Conservation (phyloP, 2,888 invertebrate species). For the Pachycephus smyrnensis region DNA sequence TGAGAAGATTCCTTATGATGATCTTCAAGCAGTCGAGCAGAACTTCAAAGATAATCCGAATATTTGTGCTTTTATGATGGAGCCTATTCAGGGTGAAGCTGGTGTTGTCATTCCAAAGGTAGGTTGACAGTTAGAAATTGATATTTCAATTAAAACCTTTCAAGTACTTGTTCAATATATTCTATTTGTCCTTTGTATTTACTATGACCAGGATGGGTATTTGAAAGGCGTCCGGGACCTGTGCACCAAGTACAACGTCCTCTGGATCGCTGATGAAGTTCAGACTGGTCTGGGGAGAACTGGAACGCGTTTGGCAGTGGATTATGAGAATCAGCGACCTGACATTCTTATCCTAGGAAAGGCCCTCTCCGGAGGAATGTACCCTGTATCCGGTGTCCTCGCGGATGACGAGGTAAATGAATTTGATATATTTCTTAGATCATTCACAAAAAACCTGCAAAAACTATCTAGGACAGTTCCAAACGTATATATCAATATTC, state of each 20-base stretch:
- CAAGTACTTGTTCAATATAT: background rate
- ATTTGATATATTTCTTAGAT: background rate
- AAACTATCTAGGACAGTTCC: background rate
- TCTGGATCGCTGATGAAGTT: constrained; percentile 88
- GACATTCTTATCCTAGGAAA: constrained; percentile 85
- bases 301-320: constrained; percentile 79
- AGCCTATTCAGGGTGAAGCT: constrained; percentile 90
- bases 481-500: background rate
- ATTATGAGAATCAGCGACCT: constrained; percentile 81
- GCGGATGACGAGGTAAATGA: constrained; percentile 78
- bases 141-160: background rate
- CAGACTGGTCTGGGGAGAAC: constrained; percentile 88
- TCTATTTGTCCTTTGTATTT: background rate
- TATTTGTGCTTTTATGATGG: constrained; percentile 87
- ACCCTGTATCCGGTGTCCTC: constrained; percentile 79
- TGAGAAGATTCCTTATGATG: constrained; percentile 79
- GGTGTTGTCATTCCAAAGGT: constrained; percentile 80
- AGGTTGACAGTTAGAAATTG: constrained; percentile 12
- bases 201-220: constrained; percentile 72
- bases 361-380: constrained; percentile 85
- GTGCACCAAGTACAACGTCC: constrained; percentile 82
- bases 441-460: constrained; percentile 1
- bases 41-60: constrained; percentile 70
- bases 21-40: constrained; percentile 76
- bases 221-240: constrained; percentile 77